These are phyloP conservation scores for Vanessa cardui DNA, from an alignment of 2,888 invertebrate species.

Conservation along the genomic window DNA sequence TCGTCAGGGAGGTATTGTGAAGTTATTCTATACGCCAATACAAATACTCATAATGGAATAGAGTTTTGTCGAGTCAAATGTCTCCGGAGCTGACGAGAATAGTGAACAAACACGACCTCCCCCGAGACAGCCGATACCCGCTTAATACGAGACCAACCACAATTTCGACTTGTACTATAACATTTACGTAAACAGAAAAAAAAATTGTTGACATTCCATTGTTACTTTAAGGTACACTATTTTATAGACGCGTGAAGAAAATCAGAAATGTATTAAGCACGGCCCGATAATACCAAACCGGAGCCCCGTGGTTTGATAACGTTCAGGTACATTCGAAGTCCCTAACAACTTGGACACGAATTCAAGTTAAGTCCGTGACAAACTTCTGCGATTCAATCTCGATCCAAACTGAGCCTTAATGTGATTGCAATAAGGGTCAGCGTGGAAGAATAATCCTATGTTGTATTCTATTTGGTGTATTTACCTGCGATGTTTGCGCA, in stretches of 20 bases:
- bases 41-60: slow-evolving; percentile 44
- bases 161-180: slow-evolving; percentile 33
- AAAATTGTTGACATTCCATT: slow-evolving; percentile 23
- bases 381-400: slow-evolving; percentile 37
- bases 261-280: slow-evolving; percentile 28
- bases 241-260: neutral
- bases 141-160: slow-evolving; percentile 47
- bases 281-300: slow-evolving; percentile 1
- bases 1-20: slow-evolving; percentile 43
- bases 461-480: slow-evolving; percentile 47
- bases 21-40: slow-evolving; percentile 42
- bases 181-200: neutral
- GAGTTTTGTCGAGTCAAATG: slow-evolving; percentile 45
- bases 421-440: slow-evolving; percentile 33
- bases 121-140: slow-evolving; percentile 52
- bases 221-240: slow-evolving; percentile 5
- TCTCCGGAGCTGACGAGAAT: slow-evolving; percentile 42
- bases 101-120: slow-evolving; percentile 53
- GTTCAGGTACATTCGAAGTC: slow-evolving; percentile 49
- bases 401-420: slow-evolving; percentile 42
- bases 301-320: slow-evolving; percentile 28
- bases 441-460: slow-evolving; percentile 9
- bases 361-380: slow-evolving; percentile 56
- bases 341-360: slow-evolving; percentile 65
- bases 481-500: slow-evolving; percentile 59